Conservation (phyloP, 2,888 invertebrate species). For the Euplagia quadripunctaria region DNA sequence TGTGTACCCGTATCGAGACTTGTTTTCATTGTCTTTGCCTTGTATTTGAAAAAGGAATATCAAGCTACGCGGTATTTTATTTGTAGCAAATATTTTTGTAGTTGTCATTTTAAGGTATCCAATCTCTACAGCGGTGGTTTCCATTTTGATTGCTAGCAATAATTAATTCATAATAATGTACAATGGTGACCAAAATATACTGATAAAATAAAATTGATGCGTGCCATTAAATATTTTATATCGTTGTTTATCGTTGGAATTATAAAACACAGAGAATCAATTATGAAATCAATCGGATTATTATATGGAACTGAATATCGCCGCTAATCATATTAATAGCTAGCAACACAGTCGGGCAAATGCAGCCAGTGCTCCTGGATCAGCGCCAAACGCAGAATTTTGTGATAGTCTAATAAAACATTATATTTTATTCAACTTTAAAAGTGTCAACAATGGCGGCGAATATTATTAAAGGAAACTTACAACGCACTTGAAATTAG, state of each 20-base stretch:
- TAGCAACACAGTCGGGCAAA: constrained; percentile 25
- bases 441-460: constrained; percentile 18
- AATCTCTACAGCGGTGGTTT: neutral
- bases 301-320: constrained; percentile 29
- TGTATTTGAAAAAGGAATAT: constrained; percentile 10
- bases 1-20: constrained; percentile 4
- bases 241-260: constrained; percentile 10
- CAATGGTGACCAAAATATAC: constrained; percentile 1
- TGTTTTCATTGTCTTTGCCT: constrained; percentile 17
- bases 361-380: constrained; percentile 31
- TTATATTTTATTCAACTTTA: constrained; percentile 36
- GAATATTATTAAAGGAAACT: constrained; percentile 15
- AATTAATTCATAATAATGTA: constrained; percentile 4
- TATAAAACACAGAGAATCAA: constrained; percentile 34
- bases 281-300: constrained; percentile 22
- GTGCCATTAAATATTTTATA: constrained; percentile 10
- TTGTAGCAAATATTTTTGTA: neutral
- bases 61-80: constrained; percentile 1
- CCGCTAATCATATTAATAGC: constrained; percentile 39
- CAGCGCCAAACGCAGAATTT: constrained; percentile 32
- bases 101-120: neutral
- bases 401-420: constrained; percentile 39
- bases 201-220: constrained; percentile 13
- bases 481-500: constrained; percentile 1
- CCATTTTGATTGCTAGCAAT: neutral